A percentile compares a stretch with the other conserved stretches of the same genome.
These are phyloP conservation scores for Epirrhoe tristata DNA, from an alignment of 2,888 invertebrate genomes.

Conservation along the genomic window DNA sequence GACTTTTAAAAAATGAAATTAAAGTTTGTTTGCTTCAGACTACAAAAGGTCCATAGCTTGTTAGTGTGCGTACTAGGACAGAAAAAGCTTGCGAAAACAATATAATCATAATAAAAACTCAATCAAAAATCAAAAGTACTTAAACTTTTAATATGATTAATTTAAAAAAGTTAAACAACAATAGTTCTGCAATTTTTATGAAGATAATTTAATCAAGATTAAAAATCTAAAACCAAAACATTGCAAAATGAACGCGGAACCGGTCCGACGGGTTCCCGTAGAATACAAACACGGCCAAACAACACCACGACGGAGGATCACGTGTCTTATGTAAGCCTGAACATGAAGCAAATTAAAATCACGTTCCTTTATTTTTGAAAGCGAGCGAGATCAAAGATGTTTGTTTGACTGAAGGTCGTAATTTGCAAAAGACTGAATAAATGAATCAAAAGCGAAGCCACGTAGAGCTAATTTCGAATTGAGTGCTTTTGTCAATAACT, in stretches of 20 bases:
- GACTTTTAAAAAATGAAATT: too few species aligned
- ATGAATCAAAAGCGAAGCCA: neutral
- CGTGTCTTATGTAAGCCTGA: conserved; percentile 5
- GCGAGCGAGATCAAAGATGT: neutral
- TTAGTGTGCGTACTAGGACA: too few species aligned
- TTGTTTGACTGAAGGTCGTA: neutral
- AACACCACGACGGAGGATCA: conserved; percentile 13
- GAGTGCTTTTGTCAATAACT: neutral
- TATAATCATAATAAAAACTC: too few species aligned
- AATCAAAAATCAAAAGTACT: too few species aligned
- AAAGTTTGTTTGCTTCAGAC: too few species aligned
- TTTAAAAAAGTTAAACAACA: too few species aligned
- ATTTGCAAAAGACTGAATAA: neutral
- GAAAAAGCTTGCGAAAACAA: too few species aligned
- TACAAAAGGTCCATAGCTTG: too few species aligned
- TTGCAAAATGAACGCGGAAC: conserved; percentile 22
- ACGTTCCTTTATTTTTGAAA: neutral
- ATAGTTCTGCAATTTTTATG: conserved; percentile 1
- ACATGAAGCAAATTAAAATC: conserved; percentile 9
- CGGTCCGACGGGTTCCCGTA: conserved; percentile 26
- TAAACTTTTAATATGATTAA: too few species aligned
- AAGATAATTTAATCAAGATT: conserved; percentile 23
- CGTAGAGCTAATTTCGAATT: neutral
- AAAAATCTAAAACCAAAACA: conserved; percentile 24
- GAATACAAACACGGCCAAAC: conserved; percentile 24